A percentile compares a stretch with the other conserved stretches of the same genome.
Evolutionary conservation across 2,797 vertebrate species (phyloP).

Genomic region (Octomys mimax): DNA sequence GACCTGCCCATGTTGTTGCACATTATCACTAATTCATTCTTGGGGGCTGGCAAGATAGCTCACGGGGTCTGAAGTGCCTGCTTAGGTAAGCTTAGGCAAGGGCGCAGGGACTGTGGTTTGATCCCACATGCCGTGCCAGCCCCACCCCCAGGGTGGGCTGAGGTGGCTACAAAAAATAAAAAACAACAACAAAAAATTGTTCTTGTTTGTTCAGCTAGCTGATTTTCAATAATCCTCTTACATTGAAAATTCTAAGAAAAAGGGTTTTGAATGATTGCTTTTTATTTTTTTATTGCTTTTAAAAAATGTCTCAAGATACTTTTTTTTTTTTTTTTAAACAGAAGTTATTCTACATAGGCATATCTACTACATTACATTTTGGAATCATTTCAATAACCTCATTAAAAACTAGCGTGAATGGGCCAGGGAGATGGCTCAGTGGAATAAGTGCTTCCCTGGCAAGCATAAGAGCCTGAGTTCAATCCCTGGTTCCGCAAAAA

Average conservation of each 20-base stretch:
- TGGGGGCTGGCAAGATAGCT: background rate
- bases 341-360: background rate
- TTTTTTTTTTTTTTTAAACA: background rate
- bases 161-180: no score
- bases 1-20: background rate
- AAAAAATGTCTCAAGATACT: slow-evolving; percentile 7
- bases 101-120: no score
- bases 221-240: slow-evolving; percentile 45
- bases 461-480: no score
- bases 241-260: slow-evolving; percentile 53
- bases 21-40: background rate
- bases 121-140: no score
- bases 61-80: no score
- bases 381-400: slow-evolving; percentile 8
- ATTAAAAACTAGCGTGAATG: no score
- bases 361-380: background rate
- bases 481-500: no score
- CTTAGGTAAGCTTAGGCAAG: no score
- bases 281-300: background rate
- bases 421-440: no score
- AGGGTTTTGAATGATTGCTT: slow-evolving; percentile 18
- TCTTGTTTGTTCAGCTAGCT: background rate
- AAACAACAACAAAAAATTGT: background rate
- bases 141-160: no score
- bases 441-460: no score